Evolutionary conservation across 2,113 vertebrate genomes (phyloP).

Genomic region (Oenanthe melanoleuca): DNA sequence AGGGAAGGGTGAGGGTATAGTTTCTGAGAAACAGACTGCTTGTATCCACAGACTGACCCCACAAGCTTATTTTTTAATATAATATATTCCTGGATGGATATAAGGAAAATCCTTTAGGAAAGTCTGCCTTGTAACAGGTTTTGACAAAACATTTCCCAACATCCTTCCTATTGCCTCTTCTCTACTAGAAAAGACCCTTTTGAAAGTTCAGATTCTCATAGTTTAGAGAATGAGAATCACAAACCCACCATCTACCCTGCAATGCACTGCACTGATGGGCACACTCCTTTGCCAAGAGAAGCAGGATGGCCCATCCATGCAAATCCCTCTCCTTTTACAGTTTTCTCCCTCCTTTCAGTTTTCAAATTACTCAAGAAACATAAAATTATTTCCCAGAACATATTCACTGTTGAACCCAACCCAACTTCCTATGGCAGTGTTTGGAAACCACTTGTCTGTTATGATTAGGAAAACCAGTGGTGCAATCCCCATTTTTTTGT

Average conservation of each 20-base stretch:
- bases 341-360: neutral
- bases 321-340: neutral
- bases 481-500: neutral
- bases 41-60: neutral
- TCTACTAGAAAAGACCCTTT: neutral
- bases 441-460: neutral
- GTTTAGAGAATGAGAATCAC: neutral
- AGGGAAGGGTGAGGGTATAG: neutral
- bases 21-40: neutral
- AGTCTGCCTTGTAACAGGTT: neutral
- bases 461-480: neutral
- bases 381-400: neutral
- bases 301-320: neutral
- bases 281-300: neutral
- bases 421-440: neutral
- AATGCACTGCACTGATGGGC: neutral
- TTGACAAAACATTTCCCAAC: neutral
- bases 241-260: neutral
- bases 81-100: neutral
- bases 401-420: neutral
- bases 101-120: neutral
- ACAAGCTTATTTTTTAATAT: accelerated
- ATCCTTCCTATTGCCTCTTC: neutral
- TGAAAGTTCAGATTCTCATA: neutral
- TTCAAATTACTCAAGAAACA: neutral